A percentile compares a stretch with the other conserved stretches of the same genome.
Evolutionary conservation across 2,888 invertebrate genomes (phyloP).

Genomic region (Xestia c-nigrum): DNA sequence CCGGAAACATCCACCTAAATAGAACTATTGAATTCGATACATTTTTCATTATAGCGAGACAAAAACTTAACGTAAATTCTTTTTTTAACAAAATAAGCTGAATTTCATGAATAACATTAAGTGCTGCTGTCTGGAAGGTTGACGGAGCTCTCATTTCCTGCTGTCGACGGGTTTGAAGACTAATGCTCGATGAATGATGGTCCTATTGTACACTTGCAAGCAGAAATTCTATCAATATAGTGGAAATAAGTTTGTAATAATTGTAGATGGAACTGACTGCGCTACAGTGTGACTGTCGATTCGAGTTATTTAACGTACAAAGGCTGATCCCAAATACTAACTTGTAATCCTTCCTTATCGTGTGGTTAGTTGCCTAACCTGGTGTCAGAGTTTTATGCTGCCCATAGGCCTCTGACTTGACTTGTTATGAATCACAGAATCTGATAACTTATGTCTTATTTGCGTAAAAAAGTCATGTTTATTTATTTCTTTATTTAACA

Average conservation of each 20-base stretch:
- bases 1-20: too few species aligned
- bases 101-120: constrained; percentile 4
- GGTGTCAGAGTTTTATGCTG: too few species aligned
- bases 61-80: neutral
- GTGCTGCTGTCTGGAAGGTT: neutral
- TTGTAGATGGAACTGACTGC: neutral
- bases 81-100: neutral
- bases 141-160: constrained; percentile 40
- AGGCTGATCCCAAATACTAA: neutral
- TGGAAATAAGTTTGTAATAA: neutral
- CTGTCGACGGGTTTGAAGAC: constrained; percentile 24
- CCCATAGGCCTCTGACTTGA: too few species aligned
- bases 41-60: neutral
- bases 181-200: constrained; percentile 21
- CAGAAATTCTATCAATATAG: neutral
- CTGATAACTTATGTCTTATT: neutral
- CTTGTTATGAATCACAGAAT: neutral
- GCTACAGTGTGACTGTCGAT: neutral
- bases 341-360: too few species aligned
- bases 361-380: too few species aligned
- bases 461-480: neutral
- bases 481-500: too few species aligned
- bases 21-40: neutral
- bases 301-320: neutral
- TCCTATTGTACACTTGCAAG: neutral